Percentiles rank a stretch among this genome's conserved stretches.
phyloP scores from a whole-genome alignment of 2,113 vertebrate genomes.

The Monarcha castaneiventris region DNA sequence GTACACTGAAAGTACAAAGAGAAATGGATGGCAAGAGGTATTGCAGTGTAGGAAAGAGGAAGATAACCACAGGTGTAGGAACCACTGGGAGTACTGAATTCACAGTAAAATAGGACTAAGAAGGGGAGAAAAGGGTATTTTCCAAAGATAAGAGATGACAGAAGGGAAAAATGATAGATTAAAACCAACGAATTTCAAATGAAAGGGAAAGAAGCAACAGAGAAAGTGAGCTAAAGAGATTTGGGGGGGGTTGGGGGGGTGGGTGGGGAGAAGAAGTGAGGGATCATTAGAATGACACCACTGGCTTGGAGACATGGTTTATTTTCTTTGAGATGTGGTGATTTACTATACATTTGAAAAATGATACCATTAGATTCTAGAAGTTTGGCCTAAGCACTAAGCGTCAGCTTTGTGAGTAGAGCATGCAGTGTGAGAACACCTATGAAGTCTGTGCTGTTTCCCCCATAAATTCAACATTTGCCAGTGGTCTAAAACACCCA shows the following conservation, averaged over 20 bases:
- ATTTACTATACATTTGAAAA: not conserved
- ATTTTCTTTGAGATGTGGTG: not conserved
- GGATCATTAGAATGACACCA: not conserved
- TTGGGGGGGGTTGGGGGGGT: no score
- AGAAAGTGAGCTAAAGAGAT: not conserved
- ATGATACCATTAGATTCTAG: not conserved
- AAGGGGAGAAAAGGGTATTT: not conserved
- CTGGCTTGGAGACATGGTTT: not conserved
- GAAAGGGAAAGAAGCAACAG: not conserved
- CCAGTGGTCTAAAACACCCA: not conserved
- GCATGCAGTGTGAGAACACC: not conserved
- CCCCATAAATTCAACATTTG: not conserved
- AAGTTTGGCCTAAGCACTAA: not conserved
- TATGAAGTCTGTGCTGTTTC: not conserved
- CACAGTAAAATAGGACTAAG: not conserved
- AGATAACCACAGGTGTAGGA: not conserved
- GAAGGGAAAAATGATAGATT: not conserved
- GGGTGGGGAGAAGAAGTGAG: rapidly evolving
- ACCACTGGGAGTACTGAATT: not conserved
- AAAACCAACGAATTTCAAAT: not conserved
- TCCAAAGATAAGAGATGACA: not conserved
- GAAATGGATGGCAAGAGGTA: not conserved
- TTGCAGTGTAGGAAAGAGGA: not conserved
- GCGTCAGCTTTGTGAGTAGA: not conserved
- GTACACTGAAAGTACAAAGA: not conserved